Evolutionary conservation across 2,888 invertebrate genomes (phyloP).

Genomic region (Nomada fabriciana): DNA sequence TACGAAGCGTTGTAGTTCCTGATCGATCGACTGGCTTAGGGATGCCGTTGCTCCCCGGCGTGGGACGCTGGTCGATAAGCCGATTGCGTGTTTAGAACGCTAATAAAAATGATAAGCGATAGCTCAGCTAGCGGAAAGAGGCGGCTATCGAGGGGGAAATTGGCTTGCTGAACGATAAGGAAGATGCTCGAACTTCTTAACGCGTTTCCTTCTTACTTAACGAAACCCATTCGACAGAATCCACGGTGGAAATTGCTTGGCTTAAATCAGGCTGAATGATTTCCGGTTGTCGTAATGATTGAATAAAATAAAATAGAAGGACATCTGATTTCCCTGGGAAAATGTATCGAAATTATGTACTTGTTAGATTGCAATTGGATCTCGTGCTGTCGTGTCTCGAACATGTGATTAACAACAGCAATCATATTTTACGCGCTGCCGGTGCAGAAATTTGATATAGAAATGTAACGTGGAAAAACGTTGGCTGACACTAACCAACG

Average conservation of each 20-base stretch:
- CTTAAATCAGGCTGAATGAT: no score
- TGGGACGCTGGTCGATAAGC: slow-evolving; percentile 50
- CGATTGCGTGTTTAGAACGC: slow-evolving; percentile 56
- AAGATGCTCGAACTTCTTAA: slow-evolving; percentile 14
- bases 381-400: no score
- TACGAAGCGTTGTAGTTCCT: not conserved
- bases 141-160: slow-evolving; percentile 10
- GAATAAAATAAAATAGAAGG: no score
- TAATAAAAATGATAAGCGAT: slow-evolving; percentile 38
- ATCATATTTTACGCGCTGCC: not conserved
- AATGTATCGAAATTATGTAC: no score
- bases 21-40: slow-evolving; percentile 27
- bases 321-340: no score
- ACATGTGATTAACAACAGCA: not conserved
- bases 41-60: slow-evolving; percentile 27
- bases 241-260: not conserved
- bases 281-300: no score
- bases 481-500: not conserved
- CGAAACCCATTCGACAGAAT: not conserved
- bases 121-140: slow-evolving; percentile 29
- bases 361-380: no score
- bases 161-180: slow-evolving; percentile 26
- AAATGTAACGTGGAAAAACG: not conserved
- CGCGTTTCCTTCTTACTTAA: slow-evolving; percentile 9
- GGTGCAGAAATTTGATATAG: not conserved